A percentile compares a stretch with the other conserved stretches of the same genome.
These are phyloP conservation scores for Adelges cooleyi DNA, from an alignment of 1,140 invertebrate genomes.

Conservation along the genomic window DNA sequence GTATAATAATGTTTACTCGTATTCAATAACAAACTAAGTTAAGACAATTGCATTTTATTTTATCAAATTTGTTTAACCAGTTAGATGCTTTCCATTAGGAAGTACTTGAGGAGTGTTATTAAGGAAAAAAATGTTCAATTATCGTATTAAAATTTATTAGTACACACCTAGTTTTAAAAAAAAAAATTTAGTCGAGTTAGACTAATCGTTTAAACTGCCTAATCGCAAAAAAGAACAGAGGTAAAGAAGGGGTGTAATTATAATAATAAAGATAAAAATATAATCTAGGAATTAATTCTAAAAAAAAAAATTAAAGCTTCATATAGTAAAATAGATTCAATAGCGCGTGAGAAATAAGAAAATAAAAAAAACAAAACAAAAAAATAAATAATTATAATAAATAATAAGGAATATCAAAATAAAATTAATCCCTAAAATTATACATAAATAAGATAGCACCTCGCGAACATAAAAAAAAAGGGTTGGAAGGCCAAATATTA, in stretches of 20 bases:
- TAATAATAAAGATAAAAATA: constrained; percentile 6
- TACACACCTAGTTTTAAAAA: constrained; percentile 24
- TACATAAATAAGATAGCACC: constrained; percentile 28
- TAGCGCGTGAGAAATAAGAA: constrained; percentile 2
- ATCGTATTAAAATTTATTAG: constrained; percentile 23
- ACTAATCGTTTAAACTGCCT: constrained; percentile 18
- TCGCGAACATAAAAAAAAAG: constrained; percentile 25
- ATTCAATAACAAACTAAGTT: neutral
- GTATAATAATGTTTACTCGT: too few species aligned
- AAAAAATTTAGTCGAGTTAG: constrained; percentile 23
- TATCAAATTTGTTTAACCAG: constrained; percentile 4
- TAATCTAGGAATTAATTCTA: constrained; percentile 4
- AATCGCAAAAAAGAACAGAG: constrained; percentile 25
- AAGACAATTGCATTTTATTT: neutral
- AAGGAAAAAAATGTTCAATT: constrained; percentile 15
- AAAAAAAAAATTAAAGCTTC: constrained; percentile 20
- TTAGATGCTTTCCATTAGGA: neutral
- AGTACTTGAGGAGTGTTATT: constrained; percentile 27
- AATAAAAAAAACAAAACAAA: neutral
- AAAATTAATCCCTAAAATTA: constrained; percentile 27
- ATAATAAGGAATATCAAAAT: constrained; percentile 27
- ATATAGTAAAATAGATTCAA: constrained; percentile 5
- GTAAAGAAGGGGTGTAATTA: constrained; percentile 19
- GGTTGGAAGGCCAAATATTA: constrained; percentile 26
- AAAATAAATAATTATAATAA: constrained; percentile 12